Evolutionary conservation across 2,888 invertebrate genomes (phyloP).

Genomic region (Drosophila anceps): DNA sequence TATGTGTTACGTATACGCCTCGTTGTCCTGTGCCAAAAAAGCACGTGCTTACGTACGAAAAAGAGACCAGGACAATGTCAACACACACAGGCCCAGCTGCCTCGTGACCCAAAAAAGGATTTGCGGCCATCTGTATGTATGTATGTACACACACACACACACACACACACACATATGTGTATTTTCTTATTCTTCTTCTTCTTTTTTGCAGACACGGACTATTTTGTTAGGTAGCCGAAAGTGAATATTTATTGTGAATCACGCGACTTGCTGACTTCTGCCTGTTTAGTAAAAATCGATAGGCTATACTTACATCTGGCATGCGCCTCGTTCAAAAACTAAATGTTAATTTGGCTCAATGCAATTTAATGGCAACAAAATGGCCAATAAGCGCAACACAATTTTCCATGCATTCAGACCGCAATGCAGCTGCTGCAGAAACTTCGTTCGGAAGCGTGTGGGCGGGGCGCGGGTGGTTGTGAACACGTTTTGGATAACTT

Average conservation of each 20-base stretch:
- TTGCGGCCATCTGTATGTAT: conserved; percentile 22
- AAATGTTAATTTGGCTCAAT: conserved; percentile 37
- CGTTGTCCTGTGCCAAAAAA: conserved; percentile 66
- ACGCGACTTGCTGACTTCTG: conserved; percentile 69
- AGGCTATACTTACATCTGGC: conserved; percentile 71
- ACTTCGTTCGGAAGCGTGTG: conserved; percentile 28
- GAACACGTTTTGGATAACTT: conserved; percentile 60
- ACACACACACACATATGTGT: conserved; percentile 3
- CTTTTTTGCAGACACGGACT: conserved; percentile 11
- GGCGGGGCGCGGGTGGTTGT: conserved; percentile 27
- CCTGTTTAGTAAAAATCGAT: conserved; percentile 68
- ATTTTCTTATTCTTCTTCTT: neutral
- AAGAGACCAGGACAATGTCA: conserved; percentile 80
- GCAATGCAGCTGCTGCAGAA: conserved; percentile 15
- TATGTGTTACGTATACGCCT: conserved; percentile 67
- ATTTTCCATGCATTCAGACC: conserved; percentile 32
- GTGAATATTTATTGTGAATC: conserved; percentile 74
- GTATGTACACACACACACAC: neutral
- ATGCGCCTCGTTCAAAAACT: conserved; percentile 38
- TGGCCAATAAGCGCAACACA: conserved; percentile 29
- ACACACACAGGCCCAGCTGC: conserved; percentile 65
- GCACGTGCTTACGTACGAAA: conserved; percentile 71
- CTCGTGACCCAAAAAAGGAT: conserved; percentile 77
- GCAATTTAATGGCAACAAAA: conserved; percentile 45
- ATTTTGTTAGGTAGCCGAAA: conserved; percentile 44